These are phyloP conservation scores for Lacerta agilis DNA, from an alignment of 2,797 vertebrate genomes.

Conservation along the genomic window DNA sequence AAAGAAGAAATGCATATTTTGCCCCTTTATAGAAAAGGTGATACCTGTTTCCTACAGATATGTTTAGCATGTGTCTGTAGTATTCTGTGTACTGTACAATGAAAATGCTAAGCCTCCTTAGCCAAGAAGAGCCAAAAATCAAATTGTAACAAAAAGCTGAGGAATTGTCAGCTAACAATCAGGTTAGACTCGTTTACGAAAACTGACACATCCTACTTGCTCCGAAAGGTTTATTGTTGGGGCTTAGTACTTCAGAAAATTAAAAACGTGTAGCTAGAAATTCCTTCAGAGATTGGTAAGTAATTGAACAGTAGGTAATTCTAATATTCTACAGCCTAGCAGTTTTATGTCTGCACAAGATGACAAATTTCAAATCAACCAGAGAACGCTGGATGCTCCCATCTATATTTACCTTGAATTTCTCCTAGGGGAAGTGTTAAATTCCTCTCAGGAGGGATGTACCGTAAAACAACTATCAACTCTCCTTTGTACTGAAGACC, in stretches of 20 bases:
- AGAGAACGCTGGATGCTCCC: not conserved
- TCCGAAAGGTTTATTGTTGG: not conserved
- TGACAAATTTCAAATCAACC: not conserved
- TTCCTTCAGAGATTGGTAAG: not conserved
- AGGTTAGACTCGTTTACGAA: not conserved
- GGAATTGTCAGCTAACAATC: not conserved
- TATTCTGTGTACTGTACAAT: not conserved
- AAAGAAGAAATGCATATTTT: not conserved
- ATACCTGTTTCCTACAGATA: not conserved
- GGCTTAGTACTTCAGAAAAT: not conserved
- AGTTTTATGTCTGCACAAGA: constrained; percentile 31
- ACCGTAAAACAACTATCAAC: constrained; percentile 90
- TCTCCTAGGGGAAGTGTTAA: constrained; percentile 85
- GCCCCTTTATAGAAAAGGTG: not conserved
- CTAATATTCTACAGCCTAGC: not conserved
- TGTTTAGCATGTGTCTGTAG: not conserved
- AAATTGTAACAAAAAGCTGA: not conserved
- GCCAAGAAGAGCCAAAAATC: not conserved
- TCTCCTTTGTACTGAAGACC: constrained; percentile 96
- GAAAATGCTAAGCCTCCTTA: constrained; percentile 16
- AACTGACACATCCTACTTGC: not conserved
- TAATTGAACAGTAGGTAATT: not conserved
- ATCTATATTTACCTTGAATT: constrained; percentile 85
- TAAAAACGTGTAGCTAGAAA: not conserved
- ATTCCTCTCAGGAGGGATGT: constrained; percentile 91